Evolutionary conservation across 1,140 invertebrate species (phyloP), one percentile per base, ranked within the genome.

Genomic region (Heliconius hewitsoni): DNA sequence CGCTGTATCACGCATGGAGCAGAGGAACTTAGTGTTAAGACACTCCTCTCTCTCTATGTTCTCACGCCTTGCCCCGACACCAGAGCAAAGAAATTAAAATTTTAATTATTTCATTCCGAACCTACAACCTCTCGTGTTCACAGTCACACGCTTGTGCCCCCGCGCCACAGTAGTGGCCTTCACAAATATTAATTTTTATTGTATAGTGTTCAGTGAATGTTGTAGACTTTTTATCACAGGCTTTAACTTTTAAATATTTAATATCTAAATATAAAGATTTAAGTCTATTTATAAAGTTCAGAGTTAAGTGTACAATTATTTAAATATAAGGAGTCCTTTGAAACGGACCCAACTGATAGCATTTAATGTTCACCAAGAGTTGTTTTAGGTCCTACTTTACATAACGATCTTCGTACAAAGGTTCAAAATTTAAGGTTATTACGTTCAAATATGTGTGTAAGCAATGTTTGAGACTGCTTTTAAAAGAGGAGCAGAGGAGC

Each of bases 371-470:
- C 86, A 77, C 87, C 80, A 84, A 86, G 87, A 90, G 90, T 92
- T 92, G 90, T 89, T 92, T 90, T 89, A 90, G 89, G 87, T 82
- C 87, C 86, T 86, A 86, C 84, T 92, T 92, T 91, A 90, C 91
- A 91, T 92, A 92, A 92, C 88, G 88, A 88, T 86, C 80, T 83
- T 80, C 83, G 83, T 86, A 88, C 89, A 89, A 86, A 89, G 82
- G 42, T 46, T 83, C 83, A 79, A 82, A 88, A 88, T 90, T 87
- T 86, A 85, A 82, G 84, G 86, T 87, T 85, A 85, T 84, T 86
- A 85, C 81, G 79, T 81, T 87, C 84, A 84, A 88, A 86, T 86
- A 87, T 85, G 82, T 85, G 78, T 86, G 83, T 83, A 82, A 83
- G 80, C 77, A 85, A 82, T 78, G 57, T 77, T 84, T 84, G 82